A percentile compares a stretch with the other conserved stretches of the same genome.
Conservation (phyloP, 2,888 invertebrate genomes). For the Protonemura montana region DNA sequence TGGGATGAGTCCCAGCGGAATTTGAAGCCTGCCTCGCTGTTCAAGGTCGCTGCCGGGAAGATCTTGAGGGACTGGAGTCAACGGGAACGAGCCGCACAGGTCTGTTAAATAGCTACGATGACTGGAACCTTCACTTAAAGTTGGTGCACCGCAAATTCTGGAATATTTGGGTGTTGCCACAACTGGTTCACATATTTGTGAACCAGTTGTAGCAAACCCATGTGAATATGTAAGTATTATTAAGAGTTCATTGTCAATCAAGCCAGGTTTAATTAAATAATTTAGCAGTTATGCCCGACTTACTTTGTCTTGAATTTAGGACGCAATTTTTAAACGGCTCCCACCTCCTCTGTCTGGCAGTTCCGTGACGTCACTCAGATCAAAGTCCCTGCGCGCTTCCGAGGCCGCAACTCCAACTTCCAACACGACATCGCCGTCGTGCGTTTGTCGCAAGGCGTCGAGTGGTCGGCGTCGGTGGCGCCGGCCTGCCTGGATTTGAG, state of each 20-base stretch:
- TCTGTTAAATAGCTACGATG: neutral
- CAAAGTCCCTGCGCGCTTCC: neutral
- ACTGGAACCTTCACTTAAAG: too few relatives aligned
- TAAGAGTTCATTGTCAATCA: too few relatives aligned
- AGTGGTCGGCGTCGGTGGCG: neutral
- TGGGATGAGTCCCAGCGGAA: neutral
- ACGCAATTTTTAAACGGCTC: too few relatives aligned
- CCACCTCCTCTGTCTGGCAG: neutral
- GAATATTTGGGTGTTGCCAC: too few relatives aligned
- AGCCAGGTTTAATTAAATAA: too few relatives aligned
- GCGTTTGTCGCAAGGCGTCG: neutral
- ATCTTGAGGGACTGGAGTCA: neutral
- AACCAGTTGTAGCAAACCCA: too few relatives aligned
- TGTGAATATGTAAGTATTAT: too few relatives aligned
- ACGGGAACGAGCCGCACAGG: neutral
- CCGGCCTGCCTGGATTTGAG: neutral
- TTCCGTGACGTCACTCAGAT: neutral
- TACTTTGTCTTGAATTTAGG: too few relatives aligned
- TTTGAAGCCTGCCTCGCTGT: neutral
- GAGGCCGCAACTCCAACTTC: neutral
- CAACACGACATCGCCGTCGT: neutral
- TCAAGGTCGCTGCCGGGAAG: neutral
- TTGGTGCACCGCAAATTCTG: too few relatives aligned
- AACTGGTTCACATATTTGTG: too few relatives aligned
- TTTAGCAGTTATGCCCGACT: too few relatives aligned